phyloP scores from a whole-genome alignment of 2,797 vertebrate genomes.

The Molossus alvarezi region DNA sequence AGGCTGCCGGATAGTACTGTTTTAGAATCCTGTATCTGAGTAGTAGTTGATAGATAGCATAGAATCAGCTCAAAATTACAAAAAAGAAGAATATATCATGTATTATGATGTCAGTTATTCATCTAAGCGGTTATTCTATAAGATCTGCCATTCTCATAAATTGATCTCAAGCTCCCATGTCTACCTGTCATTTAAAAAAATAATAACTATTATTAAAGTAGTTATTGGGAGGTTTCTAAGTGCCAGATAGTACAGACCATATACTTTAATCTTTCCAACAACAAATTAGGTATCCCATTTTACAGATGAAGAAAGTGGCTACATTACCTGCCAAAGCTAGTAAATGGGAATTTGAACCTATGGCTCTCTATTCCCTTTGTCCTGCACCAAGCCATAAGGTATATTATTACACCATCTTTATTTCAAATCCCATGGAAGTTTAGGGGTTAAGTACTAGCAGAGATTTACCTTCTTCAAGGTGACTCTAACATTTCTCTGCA shows the following conservation, averaged over 20 bases:
- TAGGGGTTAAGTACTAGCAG: conserved; percentile 4
- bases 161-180: neutral
- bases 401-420: neutral
- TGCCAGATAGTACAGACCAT: neutral
- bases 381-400: neutral
- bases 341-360: neutral
- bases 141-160: neutral
- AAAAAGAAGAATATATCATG: neutral
- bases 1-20: neutral
- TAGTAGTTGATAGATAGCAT: neutral
- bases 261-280: neutral
- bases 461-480: neutral
- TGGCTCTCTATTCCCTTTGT: neutral
- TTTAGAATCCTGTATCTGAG: conserved; percentile 17
- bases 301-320: neutral
- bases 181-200: neutral
- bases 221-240: neutral
- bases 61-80: neutral
- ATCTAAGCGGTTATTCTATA: neutral
- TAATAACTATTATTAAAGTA: neutral
- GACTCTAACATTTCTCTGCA: neutral
- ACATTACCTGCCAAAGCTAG: neutral
- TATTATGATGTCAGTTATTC: neutral
- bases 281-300: conserved; percentile 15
- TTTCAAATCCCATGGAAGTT: neutral